Conservation (phyloP, 2,888 invertebrate species). For the Herminia tarsipennalis region DNA sequence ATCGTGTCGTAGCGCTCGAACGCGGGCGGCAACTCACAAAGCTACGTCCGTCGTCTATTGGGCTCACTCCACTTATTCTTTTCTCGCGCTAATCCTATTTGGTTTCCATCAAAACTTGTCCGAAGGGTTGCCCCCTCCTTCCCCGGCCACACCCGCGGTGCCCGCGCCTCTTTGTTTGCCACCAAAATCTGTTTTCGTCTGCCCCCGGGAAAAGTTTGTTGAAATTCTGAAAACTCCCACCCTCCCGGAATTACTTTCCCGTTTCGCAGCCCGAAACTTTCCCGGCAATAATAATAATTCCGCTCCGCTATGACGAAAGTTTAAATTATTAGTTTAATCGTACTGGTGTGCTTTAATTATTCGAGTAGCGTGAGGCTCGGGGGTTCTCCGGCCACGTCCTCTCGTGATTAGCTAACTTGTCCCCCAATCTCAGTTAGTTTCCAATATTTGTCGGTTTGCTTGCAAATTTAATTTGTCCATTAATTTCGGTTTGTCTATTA, state of each 20-base stretch:
- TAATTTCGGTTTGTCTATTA: conserved; percentile 59
- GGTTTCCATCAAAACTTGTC: conserved; percentile 82
- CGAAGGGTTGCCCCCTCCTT: conserved; percentile 63
- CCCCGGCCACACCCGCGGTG: conserved; percentile 36
- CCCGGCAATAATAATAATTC: conserved; percentile 81
- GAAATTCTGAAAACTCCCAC: conserved; percentile 69
- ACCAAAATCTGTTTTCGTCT: conserved; percentile 81
- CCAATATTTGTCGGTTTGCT: conserved; percentile 59
- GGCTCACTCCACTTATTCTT: conserved; percentile 75
- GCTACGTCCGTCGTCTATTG: conserved; percentile 58
- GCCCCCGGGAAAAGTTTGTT: conserved; percentile 71
- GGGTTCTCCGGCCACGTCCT: conserved; percentile 43
- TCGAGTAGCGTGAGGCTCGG: conserved; percentile 36
- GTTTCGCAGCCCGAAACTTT: conserved; percentile 74
- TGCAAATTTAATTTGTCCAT: conserved; percentile 61
- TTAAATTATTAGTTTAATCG: conserved; percentile 84
- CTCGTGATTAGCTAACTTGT: conserved; percentile 63
- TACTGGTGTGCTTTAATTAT: conserved; percentile 78
- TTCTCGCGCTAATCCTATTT: conserved; percentile 81
- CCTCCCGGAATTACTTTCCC: conserved; percentile 78
- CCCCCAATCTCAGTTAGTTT: conserved; percentile 52
- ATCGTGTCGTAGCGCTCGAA: conserved; percentile 38
- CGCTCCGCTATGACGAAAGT: conserved; percentile 79
- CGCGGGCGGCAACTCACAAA: conserved; percentile 55
- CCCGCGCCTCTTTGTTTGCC: conserved; percentile 69